Base-by-base conservation (phyloP, 2,113 vertebrate genomes). In the Oryzias javanicus region DNA sequence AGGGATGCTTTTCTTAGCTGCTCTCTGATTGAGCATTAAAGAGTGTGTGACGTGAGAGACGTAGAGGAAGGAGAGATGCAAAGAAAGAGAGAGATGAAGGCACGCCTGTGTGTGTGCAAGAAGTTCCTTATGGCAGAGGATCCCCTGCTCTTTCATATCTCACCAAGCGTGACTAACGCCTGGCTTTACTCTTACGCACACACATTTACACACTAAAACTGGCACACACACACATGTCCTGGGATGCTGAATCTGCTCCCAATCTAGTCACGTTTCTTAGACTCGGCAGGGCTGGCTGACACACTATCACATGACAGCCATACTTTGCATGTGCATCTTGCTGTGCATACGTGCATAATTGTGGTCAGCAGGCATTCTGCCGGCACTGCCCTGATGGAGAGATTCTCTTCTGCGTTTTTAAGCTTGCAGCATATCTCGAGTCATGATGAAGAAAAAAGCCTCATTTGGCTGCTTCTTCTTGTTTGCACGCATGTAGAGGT, bases 91-190 rank as follows among this genome's bases (percentile, higher is more conserved):
- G 68, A 60, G 70, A 70, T 27, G 69, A 18, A 74, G 72, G 67
- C 71, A 65, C 48, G 67, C 79, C 82, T 80, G 72, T 69, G 62
- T 69, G 62, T 63, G 60, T 52, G 73, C 27, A 65, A 76, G 75
- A 80, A 78, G 77, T 75, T 80, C 82, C 86, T 85, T 74, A 76
- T 62, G 79, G 85, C 85, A 71, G 78, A 83, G 82, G 83, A 86
- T 86, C 70, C 79, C 83, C 85, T 80, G 79, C 79, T 86, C 80
- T 89, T 88, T 89, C 85, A 86, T 75, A 79, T 86, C 75, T 86
- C 55, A 72, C 80, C 74, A 82, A 83, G 86, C 86, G 65, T 87
- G 80, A 88, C 75, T 88, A 87, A 87, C 42, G 42, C 71, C 59
- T 74, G 64, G 64, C 72, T 81, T 80, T 72, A 64, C 60, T 51